Base-by-base conservation (phyloP, 1,140 invertebrate species). In the Drosophila sproati region DNA sequence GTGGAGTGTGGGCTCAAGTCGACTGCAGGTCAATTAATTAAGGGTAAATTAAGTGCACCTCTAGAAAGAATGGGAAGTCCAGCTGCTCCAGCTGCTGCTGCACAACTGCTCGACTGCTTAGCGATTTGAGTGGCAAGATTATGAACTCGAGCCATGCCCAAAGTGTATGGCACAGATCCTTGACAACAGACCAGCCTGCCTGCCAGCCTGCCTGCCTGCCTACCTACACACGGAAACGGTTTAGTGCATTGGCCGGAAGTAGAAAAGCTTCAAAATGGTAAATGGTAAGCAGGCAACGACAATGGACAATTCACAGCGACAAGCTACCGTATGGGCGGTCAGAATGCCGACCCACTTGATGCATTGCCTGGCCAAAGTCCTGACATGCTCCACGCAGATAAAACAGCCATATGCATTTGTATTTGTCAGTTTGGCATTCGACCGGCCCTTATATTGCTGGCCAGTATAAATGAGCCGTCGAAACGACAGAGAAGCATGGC, bases 11-110 rank as follows among this genome's bases (percentile, higher is more conserved):
- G 59, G 83, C 83, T 80, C 69, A 34, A 78, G 73, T 78, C 52
- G 74, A 78, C 83, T 85, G 85, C 85, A 89, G 85, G 85, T 90
- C 85, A 88, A 88, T 88, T 88, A 88, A 88, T 88, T 88, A 88
- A 80, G 85, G 80, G 77, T 88, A 88, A 88, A 88, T 88, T 88
- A 88, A 88, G 85, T 89, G 80, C 83, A 88, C 73, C 77, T 69
- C 71, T 60, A 69, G 39, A n/a, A 43, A 7, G 5, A 37, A 64
- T 72, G 74, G 69, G 61, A 74, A 73, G 79, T 88, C 39, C 59
- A 60, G 63, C 64, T 68, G 12, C 61, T 61, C 8, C 63, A 43
- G 63, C 67, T 66, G 12, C 61, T 68, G 74, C 32, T 48, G 32
- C 20, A 0, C 20, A 20, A 20, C 63, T 39, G 52, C 69, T 52